Base-by-base conservation (phyloP, 2,797 vertebrate species). In the Macropus fuliginosus region DNA sequence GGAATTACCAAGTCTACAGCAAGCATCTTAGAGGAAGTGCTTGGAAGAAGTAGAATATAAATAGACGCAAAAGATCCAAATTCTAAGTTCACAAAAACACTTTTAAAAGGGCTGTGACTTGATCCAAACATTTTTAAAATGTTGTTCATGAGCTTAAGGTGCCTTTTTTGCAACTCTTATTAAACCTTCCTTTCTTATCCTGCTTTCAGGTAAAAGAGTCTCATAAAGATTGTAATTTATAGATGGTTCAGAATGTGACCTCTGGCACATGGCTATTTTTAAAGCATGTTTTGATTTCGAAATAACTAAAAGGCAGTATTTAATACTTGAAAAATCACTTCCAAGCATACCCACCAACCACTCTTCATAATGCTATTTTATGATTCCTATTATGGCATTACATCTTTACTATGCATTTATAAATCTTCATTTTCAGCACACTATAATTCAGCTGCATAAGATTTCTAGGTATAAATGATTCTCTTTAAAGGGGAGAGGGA, bases 371-470 rank as follows among this genome's bases (percentile, higher is more conserved):
- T 55, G 91, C 56, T 96, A 95, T 96, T 98, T 98, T 0, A 0
- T 97, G 94, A 95, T 91, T 90, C 92, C 1, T 54, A 96, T 96
- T 97, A 92, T 66, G 66, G 54, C 46, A 95, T 96, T 98, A 56
- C 16, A 56, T 97, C 91, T 95, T 97, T 62, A 91, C 81, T 97
- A 62, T 59, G 12, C 4, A 56, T 97, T 97, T 97, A 94, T 97
- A 98, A 98, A 97, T 97, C n/a, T 97, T 96, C 89, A 46, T 95
- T 97, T 98, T 97, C 95, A 95, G 97, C 95, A 46, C 95, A 97
- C 95, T 93, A 3, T 96, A 97, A 95, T 93, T 98, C 27, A 29
- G 21, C 59, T 18, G 14, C 46, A 96, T 97, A 92, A 95, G 2
- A 55, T 97, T 97, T 98, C 87, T 56, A 95, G 91, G 96, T 96